These are phyloP conservation scores for Eustalomyia histrio DNA, from an alignment of 2,888 invertebrate genomes.

Conservation along the genomic window DNA sequence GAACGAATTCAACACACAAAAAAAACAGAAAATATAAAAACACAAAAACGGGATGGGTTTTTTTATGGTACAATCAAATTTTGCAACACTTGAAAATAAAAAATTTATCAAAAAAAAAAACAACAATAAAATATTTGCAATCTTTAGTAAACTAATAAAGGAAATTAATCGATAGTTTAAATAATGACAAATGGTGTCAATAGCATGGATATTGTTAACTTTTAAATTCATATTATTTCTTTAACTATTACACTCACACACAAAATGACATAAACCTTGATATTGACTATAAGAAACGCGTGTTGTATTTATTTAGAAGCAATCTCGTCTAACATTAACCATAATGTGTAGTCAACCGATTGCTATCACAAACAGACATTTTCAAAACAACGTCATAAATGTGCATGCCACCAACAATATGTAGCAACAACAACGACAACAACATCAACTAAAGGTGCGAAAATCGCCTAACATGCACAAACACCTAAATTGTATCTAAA, in stretches of 20 bases:
- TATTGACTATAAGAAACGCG: constrained; percentile 21
- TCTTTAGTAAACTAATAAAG: no score
- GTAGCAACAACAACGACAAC: background rate
- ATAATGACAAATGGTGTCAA: background rate
- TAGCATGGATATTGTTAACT: background rate
- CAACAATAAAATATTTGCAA: no score
- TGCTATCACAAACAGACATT: constrained; percentile 18
- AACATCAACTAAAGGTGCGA: constrained; percentile 32
- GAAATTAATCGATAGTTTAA: no score
- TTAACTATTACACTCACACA: background rate
- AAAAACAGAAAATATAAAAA: constrained; percentile 2
- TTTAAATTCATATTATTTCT: background rate
- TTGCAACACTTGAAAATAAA: constrained; percentile 18
- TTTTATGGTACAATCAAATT: constrained; percentile 7
- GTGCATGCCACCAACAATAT: constrained; percentile 24
- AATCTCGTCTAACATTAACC: constrained; percentile 37
- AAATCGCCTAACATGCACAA: constrained; percentile 45
- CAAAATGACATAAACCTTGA: constrained; percentile 41
- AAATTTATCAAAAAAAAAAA: background rate
- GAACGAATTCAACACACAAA: background rate
- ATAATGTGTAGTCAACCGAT: constrained; percentile 40
- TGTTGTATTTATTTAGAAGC: constrained; percentile 26
- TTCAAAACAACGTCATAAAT: constrained; percentile 36
- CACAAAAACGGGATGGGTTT: constrained; percentile 22
- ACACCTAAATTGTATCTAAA: constrained; percentile 9